Base-by-base conservation (phyloP, 2,113 vertebrate genomes). In the Xiphophorus couchianus region DNA sequence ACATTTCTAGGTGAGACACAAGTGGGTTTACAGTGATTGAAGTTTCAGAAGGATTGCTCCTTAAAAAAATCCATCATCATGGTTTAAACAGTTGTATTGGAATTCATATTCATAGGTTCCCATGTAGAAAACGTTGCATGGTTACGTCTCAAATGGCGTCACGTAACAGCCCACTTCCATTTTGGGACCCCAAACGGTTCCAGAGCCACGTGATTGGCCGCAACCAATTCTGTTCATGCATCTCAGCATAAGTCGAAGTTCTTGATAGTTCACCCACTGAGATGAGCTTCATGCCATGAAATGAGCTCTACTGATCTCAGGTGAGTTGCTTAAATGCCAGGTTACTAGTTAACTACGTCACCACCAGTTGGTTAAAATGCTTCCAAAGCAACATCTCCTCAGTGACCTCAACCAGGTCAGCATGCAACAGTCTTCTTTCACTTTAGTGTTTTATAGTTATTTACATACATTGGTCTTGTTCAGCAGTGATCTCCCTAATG, bases 351-450 rank as follows among this genome's bases (percentile, higher is more conserved):
- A 84, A 81, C 42, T 30, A 77, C 15, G 33, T 77, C 73, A 72
- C 25, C 74, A 66, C 61, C 62, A 64, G 63, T 58, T 29, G 74
- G 63, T 73, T 37, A 63, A 72, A 85, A 80, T 22, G 64, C 44
- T 65, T 88, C 51, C 61, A 62, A 74, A 74, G 76, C 61, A 73
- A 51, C 66, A 70, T 58, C 66, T 67, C 54, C 60, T 69, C 28
- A 58, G n/a, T 68, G 67, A 80, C 42, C 48, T 27, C n/a, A 75
- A 58, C 5, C 14, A 64, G 67, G 72, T 69, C 76, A 71, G 61
- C 85, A 86, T 88, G 81, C 86, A 87, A 66, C 60, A 22, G 69
- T 48, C 22, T 62, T 30, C 30, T 37, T 44, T 12, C 31, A 39
- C 22, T 66, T 62, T 73, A 42, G 65, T 66, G 35, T 54, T 58